These are phyloP conservation scores for Chrysina gloriosa DNA, from an alignment of 2,888 invertebrate species.

Conservation along the genomic window DNA sequence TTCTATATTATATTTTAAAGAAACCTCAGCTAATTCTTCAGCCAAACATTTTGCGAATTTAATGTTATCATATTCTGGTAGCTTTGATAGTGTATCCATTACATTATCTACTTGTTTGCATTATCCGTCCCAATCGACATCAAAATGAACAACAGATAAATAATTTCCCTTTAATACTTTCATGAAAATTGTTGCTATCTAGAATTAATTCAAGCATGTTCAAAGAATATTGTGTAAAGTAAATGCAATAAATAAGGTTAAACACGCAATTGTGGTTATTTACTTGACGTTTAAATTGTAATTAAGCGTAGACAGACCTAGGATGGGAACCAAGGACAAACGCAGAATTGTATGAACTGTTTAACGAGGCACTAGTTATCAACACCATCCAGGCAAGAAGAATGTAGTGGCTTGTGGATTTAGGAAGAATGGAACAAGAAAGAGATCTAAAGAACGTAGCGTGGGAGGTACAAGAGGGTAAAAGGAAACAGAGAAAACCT, in stretches of 20 bases:
- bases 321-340: too few species aligned
- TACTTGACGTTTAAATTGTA: too few species aligned
- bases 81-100: constrained; percentile 76
- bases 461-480: too few species aligned
- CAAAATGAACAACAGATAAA: constrained; percentile 86
- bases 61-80: constrained; percentile 70
- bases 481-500: too few species aligned
- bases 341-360: too few species aligned
- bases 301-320: too few species aligned
- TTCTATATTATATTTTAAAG: constrained; percentile 81
- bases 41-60: constrained; percentile 83
- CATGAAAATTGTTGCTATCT: constrained; percentile 44
- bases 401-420: too few species aligned
- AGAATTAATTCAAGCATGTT: constrained; percentile 48
- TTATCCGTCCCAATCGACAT: constrained; percentile 92
- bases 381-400: too few species aligned
- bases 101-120: constrained; percentile 89
- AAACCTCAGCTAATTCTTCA: constrained; percentile 87
- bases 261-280: too few species aligned
- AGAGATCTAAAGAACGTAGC: too few species aligned
- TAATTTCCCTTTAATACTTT: constrained; percentile 49
- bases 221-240: not conserved
- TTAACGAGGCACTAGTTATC: too few species aligned
- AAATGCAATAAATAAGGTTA: constrained; percentile 25
- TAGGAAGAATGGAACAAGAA: too few species aligned